Conservation (phyloP, 2,888 invertebrate genomes). For the Lamellibrachia satsuma region DNA sequence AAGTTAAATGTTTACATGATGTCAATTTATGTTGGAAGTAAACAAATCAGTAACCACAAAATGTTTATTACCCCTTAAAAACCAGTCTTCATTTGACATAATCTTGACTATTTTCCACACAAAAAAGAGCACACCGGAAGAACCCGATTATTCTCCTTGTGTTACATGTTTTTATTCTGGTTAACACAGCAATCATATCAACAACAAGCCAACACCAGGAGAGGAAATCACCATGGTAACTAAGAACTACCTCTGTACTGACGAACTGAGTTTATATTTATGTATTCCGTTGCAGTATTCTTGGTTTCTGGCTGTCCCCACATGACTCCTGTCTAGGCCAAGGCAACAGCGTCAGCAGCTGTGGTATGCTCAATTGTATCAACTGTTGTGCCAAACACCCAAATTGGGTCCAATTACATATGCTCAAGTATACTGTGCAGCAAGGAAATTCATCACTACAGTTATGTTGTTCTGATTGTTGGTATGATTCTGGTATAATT, state of each 20-base stretch:
- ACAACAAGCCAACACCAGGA: neutral
- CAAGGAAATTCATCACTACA: neutral
- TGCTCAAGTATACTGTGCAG: neutral
- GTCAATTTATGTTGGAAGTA: neutral
- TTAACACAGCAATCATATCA: neutral
- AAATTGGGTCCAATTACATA: neutral
- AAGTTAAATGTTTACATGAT: neutral
- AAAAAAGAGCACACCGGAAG: neutral
- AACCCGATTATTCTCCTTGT: neutral
- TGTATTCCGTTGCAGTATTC: neutral
- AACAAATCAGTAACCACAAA: neutral
- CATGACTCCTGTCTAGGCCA: neutral
- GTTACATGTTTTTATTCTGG: neutral
- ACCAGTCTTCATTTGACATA: neutral
- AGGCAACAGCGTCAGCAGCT: neutral
- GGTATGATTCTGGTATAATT: neutral
- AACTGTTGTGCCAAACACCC: neutral
- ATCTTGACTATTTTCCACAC: neutral
- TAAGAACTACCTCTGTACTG: neutral
- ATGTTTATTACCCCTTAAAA: neutral
- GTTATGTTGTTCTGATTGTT: neutral
- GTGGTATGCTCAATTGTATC: neutral
- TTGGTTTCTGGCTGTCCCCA: neutral
- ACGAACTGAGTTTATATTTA: conserved; percentile 3
- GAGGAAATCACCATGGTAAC: neutral